Base-by-base conservation (phyloP, 2,888 invertebrate species). In the Monoplex corrugatus region DNA sequence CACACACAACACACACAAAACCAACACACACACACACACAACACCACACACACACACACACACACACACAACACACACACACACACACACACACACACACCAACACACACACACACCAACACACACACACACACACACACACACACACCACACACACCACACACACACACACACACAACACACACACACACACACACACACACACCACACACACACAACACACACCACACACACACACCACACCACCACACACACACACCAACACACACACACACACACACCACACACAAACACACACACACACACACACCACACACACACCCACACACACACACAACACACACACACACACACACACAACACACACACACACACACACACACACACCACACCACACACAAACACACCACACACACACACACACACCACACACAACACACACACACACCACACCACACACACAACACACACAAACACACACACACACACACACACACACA, bases 221-320 rank as follows among this genome's bases (percentile, higher is more conserved):
- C 75, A 3, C 75, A 8, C 50, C 8, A 8, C 8, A 8, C 57
- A 10, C 57, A 57, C 3, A 57, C 19, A 57, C n/a, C 23, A n/a
- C 1, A 28, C 8, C 23, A 28, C 0, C 23, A 16, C 43, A n/a
- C 82, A 44, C 84, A 50, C n/a, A n/a, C n/a, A n/a, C n/a, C 50
- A 8, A 13, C 89, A 89, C 23, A 92, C 90, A 35, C 90, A 90
- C 16, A 89, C 91, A 43, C n/a, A 68, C 88, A 32, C 92, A 91
- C 91, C 75, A 40, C 89, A 86, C 19, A 86, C 85, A 84, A 45
- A 94, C 93, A 82, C 38, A 35, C 38, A 82, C 10, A 16, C 82
- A 82, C 35, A 82, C 38, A 40, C 8, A 16, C 40, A 6, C 40
- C 50, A 13, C 50, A 8, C 50, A 50, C 8, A 13, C 50, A 8